phyloP scores from a whole-genome alignment of 2,113 vertebrate genomes.

The Cochlearius cochlearius region DNA sequence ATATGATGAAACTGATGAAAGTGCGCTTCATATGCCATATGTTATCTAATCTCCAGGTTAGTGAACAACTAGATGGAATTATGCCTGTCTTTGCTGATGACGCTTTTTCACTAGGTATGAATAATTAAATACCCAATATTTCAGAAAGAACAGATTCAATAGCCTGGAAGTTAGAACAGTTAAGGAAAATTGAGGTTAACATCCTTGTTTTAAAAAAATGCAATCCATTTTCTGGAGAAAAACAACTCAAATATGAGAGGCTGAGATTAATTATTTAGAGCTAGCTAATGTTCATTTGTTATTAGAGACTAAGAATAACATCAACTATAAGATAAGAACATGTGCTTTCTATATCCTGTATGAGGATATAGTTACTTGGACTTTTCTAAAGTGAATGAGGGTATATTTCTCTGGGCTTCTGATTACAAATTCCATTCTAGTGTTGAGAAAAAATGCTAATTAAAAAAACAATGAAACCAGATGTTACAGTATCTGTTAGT shows the following conservation, averaged over 20 bases:
- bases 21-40: rapidly evolving
- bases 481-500: background rate
- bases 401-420: background rate
- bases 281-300: background rate
- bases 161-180: background rate
- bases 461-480: background rate
- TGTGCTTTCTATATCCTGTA: background rate
- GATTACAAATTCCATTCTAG: background rate
- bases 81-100: background rate
- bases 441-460: background rate
- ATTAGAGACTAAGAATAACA: background rate
- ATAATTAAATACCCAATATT: background rate
- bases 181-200: background rate
- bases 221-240: background rate
- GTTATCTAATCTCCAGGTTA: background rate
- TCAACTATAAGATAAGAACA: background rate
- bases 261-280: background rate
- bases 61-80: background rate
- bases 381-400: background rate
- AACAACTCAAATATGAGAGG: rapidly evolving
- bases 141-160: background rate
- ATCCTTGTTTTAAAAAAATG: background rate
- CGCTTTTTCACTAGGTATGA: background rate
- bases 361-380: background rate
- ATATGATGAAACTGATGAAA: background rate